These are phyloP conservation scores for Pelobates fuscus DNA, from an alignment of 2,113 vertebrate genomes.

Conservation along the genomic window DNA sequence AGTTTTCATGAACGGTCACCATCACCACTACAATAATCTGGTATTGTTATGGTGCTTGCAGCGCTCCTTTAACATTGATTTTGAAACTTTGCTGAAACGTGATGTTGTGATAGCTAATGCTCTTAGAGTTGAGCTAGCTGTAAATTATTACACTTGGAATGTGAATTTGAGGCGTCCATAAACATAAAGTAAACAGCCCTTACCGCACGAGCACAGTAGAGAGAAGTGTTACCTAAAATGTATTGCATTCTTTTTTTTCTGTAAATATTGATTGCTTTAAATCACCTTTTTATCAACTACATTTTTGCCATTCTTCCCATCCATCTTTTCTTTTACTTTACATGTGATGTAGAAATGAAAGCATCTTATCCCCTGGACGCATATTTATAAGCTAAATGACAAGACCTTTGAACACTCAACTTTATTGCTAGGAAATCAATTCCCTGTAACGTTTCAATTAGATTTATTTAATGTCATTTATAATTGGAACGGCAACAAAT, in stretches of 20 bases:
- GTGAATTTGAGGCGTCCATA: too few species aligned
- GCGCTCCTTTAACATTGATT: too few species aligned
- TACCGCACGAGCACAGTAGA: neutral
- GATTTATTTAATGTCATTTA: slow-evolving; percentile 48
- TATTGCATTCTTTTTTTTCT: neutral
- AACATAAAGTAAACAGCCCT: too few species aligned
- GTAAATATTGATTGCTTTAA: slow-evolving; percentile 23
- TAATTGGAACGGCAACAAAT: slow-evolving; percentile 45
- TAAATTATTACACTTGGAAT: too few species aligned
- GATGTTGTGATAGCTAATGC: too few species aligned
- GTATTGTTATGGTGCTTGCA: too few species aligned
- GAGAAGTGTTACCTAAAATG: neutral
- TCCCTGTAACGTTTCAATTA: slow-evolving; percentile 48
- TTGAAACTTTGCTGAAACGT: too few species aligned
- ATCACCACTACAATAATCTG: too few species aligned
- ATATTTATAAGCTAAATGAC: slow-evolving; percentile 31
- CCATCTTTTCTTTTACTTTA: slow-evolving; percentile 1
- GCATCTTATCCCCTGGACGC: slow-evolving; percentile 8
- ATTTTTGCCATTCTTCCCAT: slow-evolving; percentile 5
- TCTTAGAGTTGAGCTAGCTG: too few species aligned
- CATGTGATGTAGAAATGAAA: slow-evolving; percentile 24
- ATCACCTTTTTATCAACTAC: slow-evolving; percentile 8
- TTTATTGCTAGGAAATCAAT: slow-evolving; percentile 48
- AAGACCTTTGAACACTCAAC: slow-evolving; percentile 43
- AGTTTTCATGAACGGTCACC: too few species aligned